Conservation (phyloP, 1,140 invertebrate species). For the Capitella teleta region DNA sequence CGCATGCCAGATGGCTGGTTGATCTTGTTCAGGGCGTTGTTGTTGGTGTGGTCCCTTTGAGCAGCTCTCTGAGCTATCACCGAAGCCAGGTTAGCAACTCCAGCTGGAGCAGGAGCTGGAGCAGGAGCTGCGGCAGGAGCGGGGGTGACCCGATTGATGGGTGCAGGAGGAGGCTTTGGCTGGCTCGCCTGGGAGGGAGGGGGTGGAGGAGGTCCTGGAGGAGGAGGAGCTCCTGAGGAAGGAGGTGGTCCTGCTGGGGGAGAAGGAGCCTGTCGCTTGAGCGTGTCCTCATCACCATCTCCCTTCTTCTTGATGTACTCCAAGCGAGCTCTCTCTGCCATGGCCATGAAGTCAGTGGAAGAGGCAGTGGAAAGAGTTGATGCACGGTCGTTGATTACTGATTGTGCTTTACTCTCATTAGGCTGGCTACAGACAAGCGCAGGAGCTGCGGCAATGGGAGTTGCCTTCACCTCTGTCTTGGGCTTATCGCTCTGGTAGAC, state of each 20-base stretch:
- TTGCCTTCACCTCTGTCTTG: not conserved
- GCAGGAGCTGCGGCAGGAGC: not conserved
- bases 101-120: not conserved
- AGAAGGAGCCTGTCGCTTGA: not conserved
- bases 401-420: not conserved
- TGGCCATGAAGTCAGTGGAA: not conserved
- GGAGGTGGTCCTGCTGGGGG: not conserved
- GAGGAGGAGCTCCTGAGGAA: not conserved
- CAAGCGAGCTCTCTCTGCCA: conserved; percentile 1
- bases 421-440: not conserved
- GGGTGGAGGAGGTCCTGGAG: conserved; percentile 11
- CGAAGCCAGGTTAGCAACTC: conserved; percentile 2
- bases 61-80: conserved; percentile 1
- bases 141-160: not conserved
- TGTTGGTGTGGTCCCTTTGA: not conserved
- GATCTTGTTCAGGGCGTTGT: not conserved
- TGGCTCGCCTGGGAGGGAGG: not conserved
- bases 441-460: not conserved
- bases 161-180: not conserved
- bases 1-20: conserved; percentile 1
- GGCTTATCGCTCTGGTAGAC: conserved; percentile 7
- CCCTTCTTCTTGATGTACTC: conserved; percentile 1
- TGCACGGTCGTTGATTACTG: not conserved
- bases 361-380: not conserved
- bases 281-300: not conserved